Conservation (phyloP, 64 coral and sea anemone genomes). For the Montipora capricornis region DNA sequence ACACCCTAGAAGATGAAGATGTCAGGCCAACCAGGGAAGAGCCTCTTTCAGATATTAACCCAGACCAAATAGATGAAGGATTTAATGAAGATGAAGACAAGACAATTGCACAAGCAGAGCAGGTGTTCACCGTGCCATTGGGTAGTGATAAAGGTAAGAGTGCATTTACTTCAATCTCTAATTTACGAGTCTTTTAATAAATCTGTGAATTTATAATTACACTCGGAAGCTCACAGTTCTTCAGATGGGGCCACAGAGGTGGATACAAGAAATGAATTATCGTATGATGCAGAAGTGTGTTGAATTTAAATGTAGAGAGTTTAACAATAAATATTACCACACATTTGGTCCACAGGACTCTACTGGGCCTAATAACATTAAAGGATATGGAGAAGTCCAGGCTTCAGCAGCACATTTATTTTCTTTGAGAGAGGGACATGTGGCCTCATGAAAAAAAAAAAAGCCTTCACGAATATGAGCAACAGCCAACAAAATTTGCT, state of each 20-base stretch:
- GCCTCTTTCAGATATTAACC: conserved; percentile 37
- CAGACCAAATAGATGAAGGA: conserved; percentile 24
- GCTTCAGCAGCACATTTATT: conserved; percentile 37
- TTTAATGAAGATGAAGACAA: conserved; percentile 48
- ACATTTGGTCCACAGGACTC: not conserved
- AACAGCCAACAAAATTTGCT: conserved; percentile 42
- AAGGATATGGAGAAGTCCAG: conserved; percentile 41
- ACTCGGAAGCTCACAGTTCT: not conserved
- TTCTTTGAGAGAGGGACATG: conserved; percentile 1
- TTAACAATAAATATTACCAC: too few relatives aligned
- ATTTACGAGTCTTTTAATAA: not conserved
- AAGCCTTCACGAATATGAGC: conserved; percentile 52
- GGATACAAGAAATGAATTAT: not conserved
- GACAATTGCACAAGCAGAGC: conserved; percentile 21
- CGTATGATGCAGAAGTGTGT: not conserved
- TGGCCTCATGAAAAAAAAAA: not conserved
- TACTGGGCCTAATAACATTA: conserved; percentile 37
- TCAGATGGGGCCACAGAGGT: not conserved
- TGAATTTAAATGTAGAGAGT: not conserved
- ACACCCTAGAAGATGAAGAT: not conserved
- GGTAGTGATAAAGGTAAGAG: not conserved
- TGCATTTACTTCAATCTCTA: not conserved
- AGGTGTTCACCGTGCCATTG: conserved; percentile 7
- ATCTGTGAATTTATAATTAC: not conserved
- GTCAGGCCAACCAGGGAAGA: not conserved